A percentile compares a stretch with the other conserved stretches of the same genome.
These are phyloP conservation scores for Listrodromus nycthemerus DNA, from an alignment of 2,888 invertebrate species.

Conservation along the genomic window DNA sequence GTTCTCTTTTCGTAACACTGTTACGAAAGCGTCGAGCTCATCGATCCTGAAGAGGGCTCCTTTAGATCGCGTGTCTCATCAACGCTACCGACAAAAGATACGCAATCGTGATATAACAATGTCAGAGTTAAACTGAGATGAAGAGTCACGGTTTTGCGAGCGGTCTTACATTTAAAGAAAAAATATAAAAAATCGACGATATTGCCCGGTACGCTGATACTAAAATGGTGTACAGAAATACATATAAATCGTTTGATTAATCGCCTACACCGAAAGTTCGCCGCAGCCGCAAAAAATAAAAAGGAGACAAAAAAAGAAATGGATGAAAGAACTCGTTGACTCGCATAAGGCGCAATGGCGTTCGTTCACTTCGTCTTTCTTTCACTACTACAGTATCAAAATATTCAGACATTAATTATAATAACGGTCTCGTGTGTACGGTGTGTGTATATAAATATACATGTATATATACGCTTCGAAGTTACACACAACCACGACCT, in stretches of 20 bases:
- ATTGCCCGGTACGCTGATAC: background rate
- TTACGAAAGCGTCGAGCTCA: constrained; percentile 19
- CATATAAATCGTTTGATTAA: constrained; percentile 14
- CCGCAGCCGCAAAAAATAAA: background rate
- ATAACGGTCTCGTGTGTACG: constrained; percentile 38
- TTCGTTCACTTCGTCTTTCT: constrained; percentile 54
- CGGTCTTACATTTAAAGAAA: background rate
- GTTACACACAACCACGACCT: constrained; percentile 35
- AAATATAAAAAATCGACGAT: background rate
- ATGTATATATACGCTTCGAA: constrained; percentile 10
- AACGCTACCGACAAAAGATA: constrained; percentile 28
- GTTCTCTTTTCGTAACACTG: constrained; percentile 2
- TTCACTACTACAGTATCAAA: constrained; percentile 26
- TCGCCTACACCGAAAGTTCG: constrained; percentile 28
- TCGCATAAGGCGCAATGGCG: constrained; percentile 26
- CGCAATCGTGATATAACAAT: constrained; percentile 30
- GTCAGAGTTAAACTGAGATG: constrained; percentile 2
- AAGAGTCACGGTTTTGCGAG: constrained; percentile 25
- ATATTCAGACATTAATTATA: constrained; percentile 36
- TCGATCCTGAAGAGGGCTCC: constrained; percentile 26
- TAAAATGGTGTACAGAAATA: constrained; percentile 3
- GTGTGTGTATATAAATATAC: constrained; percentile 14
- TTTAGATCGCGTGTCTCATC: constrained; percentile 36
- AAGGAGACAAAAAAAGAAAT: background rate
- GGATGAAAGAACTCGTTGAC: constrained; percentile 40